A percentile compares a stretch with the other conserved stretches of the same genome.
These are phyloP conservation scores for Iselma pallidipennis DNA, from an alignment of 2,888 invertebrate genomes.

Conservation along the genomic window DNA sequence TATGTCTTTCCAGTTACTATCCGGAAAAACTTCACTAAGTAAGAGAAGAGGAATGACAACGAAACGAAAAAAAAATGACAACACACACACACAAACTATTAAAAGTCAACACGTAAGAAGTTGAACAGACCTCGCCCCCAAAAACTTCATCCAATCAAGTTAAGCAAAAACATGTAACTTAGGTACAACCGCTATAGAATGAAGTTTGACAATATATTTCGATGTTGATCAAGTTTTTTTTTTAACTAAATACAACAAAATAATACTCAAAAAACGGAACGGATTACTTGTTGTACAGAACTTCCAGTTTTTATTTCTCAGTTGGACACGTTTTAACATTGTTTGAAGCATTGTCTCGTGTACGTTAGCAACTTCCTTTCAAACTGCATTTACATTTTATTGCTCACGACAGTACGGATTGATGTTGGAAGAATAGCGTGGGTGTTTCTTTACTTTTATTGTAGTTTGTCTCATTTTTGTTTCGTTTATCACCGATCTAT, in stretches of 20 bases:
- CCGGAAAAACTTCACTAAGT: constrained; percentile 9
- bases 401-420: constrained; percentile 11
- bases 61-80: neutral
- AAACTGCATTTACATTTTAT: constrained; percentile 37
- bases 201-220: too few species aligned
- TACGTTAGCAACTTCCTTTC: constrained; percentile 27
- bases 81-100: constrained; percentile 17
- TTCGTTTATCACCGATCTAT: neutral
- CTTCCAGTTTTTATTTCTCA: neutral
- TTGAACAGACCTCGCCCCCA: neutral
- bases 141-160: neutral
- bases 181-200: too few species aligned
- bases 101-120: constrained; percentile 8
- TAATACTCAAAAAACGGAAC: neutral
- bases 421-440: neutral
- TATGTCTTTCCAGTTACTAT: constrained; percentile 8
- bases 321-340: constrained; percentile 1
- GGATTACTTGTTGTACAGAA: neutral
- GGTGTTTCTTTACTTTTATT: neutral
- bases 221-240: too few species aligned
- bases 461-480: neutral
- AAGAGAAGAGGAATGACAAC: neutral
- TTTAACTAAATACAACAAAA: neutral
- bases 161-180: too few species aligned
- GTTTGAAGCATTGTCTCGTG: constrained; percentile 26